Base-by-base conservation (phyloP, 37 sponge, comb jelly and placozoan genomes). In the Crambe crambe region DNA sequence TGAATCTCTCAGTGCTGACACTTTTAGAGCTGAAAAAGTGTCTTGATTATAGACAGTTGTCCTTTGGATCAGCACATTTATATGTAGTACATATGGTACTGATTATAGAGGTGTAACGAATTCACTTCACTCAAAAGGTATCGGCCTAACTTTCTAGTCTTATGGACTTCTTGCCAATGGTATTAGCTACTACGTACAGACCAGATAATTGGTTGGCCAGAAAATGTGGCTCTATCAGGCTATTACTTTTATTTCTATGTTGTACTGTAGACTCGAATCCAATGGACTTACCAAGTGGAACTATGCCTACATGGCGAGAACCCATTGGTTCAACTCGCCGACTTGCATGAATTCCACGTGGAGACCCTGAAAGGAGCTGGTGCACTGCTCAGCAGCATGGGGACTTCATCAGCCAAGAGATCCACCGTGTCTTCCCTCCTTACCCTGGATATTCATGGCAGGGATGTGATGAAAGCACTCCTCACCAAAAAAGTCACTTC, bases 381-480 rank as follows among this genome's bases (percentile, higher is more conserved):
- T 29, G 39, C 1, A 65, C 77, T 9, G 71, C 42, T 59, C 61
- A 81, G 1, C 1, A 18, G 30, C 26, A 41, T 6, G 21, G 10
- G 30, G 9, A 65, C 31, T 15, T 18, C 8, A 42, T 54, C 74
- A 70, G 42, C 10, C 51, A 71, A 70, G 4, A 40, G 42, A 43
- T 37, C 36, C 37, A 74, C 78, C 0, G 41, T 91, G n/a, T 73
- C 58, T 6, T 70, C 88, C 20, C 80, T 91, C 41, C 61, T 91
- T 18, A 87, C 81, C 5, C 70, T 84, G 35, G 77, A 83, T 71
- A 88, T 91, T 3, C 92, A 91, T 47, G 42, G 41, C 23, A 80
- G 92, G 42, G 92, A 91, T 74, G 76, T 91, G 35, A 80, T 91
- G 4, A 44, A 75, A 57, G 29, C 47, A 29, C 73, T 91, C 26